Base-by-base conservation (phyloP, 1,140 invertebrate genomes). In the Rhyacophila brunnea region DNA sequence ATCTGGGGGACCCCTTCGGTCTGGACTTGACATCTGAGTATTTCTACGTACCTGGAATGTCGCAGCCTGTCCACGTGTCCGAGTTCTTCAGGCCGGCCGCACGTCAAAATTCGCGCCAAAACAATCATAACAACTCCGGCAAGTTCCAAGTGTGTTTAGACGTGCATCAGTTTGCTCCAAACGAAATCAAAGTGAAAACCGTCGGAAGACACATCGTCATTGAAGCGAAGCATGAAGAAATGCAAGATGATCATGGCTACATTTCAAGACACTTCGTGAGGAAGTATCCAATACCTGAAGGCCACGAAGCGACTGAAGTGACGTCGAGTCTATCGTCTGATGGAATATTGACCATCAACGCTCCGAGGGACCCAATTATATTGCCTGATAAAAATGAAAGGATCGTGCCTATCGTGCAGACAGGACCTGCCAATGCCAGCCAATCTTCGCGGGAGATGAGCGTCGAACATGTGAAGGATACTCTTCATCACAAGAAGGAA, bases 121-220 rank as follows among this genome's bases (percentile, higher is more conserved):
- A 28, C 23, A 9, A 28, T 28, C 23, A 9, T 9, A 28, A 28
- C 9, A 28, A 28, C 9, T 28, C 23, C 23, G 9, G 23, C 51
- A 79, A 79, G 63, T 78, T 83, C 53, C 77, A 85, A 62, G 79
- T 86, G 42, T 80, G 80, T 36, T 71, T 90, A 60, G 87, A 90
- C 67, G 81, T 90, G 1, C 78, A 86, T 19, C 83, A 88, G 38
- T 89, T 82, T 73, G 78, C 83, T 20, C 89, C 90, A 0, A 85
- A 90, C 59, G 89, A 93, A 70, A 83, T 93, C 47, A 83, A 77
- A 1, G 88, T 92, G 1, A 92, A 89, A 69, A 86, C 86, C 0
- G 75, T 85, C 1, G 86, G 88, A 58, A 83, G 86, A 48, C 80
- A 77, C 34, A 75, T 90, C 0, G 77, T 87, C 6, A 76, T 91